These are phyloP conservation scores for Syncerus caffer DNA, from an alignment of 2,797 vertebrate species.

Conservation along the genomic window DNA sequence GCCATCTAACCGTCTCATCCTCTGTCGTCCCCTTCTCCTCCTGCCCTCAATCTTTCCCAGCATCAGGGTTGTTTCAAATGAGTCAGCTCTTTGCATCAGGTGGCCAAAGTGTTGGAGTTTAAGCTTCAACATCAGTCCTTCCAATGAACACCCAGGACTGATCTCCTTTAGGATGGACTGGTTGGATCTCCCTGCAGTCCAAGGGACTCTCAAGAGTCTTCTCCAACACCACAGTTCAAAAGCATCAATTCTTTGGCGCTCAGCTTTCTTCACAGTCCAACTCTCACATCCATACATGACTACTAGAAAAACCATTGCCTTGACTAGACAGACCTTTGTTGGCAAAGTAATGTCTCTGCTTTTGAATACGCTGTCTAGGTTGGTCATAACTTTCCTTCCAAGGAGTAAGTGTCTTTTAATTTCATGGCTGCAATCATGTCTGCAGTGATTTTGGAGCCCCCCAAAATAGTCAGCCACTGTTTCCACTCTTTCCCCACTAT, in stretches of 20 bases:
- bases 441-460: not conserved
- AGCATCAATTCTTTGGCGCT: fast-evolving
- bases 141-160: not conserved
- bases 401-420: not conserved
- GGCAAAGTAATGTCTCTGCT: not conserved
- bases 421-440: not conserved
- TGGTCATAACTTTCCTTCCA: not conserved
- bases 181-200: not conserved
- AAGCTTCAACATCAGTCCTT: not conserved
- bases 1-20: not conserved
- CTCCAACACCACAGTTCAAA: not conserved
- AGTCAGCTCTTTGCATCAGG: fast-evolving
- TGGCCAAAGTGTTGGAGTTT: not conserved
- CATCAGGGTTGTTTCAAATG: not conserved
- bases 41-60: not conserved
- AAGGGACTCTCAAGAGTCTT: not conserved
- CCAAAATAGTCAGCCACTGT: not conserved
- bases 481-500: not conserved
- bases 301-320: not conserved
- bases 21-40: not conserved
- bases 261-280: not conserved
- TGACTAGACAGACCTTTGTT: not conserved
- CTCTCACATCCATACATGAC: not conserved
- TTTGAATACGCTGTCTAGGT: not conserved
- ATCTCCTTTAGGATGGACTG: not conserved